Base-by-base conservation (phyloP, 2,797 vertebrate species). In the Sternotherus odoratus region DNA sequence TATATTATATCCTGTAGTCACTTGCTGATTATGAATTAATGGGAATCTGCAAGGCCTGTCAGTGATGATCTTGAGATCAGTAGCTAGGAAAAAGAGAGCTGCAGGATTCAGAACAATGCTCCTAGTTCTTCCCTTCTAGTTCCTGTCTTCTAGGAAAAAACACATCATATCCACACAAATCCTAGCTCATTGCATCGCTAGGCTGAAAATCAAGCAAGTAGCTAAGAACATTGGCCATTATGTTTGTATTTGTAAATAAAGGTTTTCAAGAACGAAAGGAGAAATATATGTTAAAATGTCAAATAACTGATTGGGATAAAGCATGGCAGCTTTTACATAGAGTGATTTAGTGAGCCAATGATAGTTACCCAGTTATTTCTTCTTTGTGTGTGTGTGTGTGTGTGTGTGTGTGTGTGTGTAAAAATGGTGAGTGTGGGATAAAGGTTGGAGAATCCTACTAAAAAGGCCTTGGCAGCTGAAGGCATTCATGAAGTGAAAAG, bases 371-470 rank as follows among this genome's bases (percentile, higher is more conserved):
- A 5, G 72, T 75, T 72, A 39, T 43, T 75, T 46, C 16, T 28
- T 48, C 11, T 8, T n/a, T n/a, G n/a, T n/a, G n/a, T n/a, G n/a
- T n/a, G n/a, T n/a, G n/a, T n/a, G n/a, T n/a, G n/a, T n/a, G n/a
- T n/a, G n/a, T n/a, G n/a, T n/a, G n/a, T n/a, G n/a, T n/a, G n/a
- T n/a, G n/a, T 33, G 56, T 28, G 28, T 12, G 23, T 5, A 15
- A 84, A 79, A 11, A 3, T 2, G 11, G 0, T 0, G 19, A 6
- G 12, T 6, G 1, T 75, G 12, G 12, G 26, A 2, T 56, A 69
- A 85, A 72, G 6, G 6, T 43, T 39, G 21, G 66, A 72, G 66
- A 26, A 74, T 21, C 24, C 24, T 46, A 15, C 24, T 74, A 46
- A 75, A 75, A 30, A 30, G 43, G 26, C 43, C 4, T 10, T 30